Conservation (phyloP, 1,140 invertebrate species). For the Cheumatopsyche charites region DNA sequence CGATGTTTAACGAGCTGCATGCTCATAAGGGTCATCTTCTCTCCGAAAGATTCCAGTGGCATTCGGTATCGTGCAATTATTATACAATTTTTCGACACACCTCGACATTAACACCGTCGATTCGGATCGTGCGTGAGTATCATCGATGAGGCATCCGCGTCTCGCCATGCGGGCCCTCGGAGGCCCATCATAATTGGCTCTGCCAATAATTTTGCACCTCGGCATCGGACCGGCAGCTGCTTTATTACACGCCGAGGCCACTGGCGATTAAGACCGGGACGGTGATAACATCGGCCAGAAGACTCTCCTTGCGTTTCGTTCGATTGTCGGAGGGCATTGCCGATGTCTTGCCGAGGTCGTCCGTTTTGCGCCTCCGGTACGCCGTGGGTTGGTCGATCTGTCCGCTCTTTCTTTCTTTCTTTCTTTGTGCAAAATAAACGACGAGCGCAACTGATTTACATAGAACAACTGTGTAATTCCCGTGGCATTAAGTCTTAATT, state of each 20-base stretch:
- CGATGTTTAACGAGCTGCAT: too few species aligned
- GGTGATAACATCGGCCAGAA: neutral
- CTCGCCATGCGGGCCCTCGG: too few species aligned
- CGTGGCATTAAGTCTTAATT: slow-evolving; percentile 49
- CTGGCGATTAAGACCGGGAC: slow-evolving; percentile 3
- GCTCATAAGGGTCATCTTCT: too few species aligned
- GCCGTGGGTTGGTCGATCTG: slow-evolving; percentile 44
- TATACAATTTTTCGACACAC: too few species aligned
- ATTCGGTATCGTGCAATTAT: too few species aligned
- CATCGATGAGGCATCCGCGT: too few species aligned
- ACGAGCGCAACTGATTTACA: slow-evolving; percentile 47
- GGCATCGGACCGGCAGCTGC: neutral
- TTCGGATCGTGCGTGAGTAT: too few species aligned
- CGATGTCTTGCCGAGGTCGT: neutral
- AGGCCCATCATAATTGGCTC: too few species aligned
- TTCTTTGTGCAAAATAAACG: slow-evolving; percentile 43
- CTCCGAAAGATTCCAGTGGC: too few species aligned
- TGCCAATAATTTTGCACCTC: slow-evolving; percentile 1
- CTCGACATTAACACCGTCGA: too few species aligned
- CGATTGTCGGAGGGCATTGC: neutral
- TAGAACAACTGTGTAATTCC: slow-evolving; percentile 50
- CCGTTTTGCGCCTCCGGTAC: neutral
- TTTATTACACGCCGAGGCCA: too few species aligned
- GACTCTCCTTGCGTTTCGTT: neutral
- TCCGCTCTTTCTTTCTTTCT: neutral